Percentiles rank a stretch among this genome's conserved stretches.
phyloP scores from a whole-genome alignment of 1,140 invertebrate species.

The Mercenaria mercenaria region DNA sequence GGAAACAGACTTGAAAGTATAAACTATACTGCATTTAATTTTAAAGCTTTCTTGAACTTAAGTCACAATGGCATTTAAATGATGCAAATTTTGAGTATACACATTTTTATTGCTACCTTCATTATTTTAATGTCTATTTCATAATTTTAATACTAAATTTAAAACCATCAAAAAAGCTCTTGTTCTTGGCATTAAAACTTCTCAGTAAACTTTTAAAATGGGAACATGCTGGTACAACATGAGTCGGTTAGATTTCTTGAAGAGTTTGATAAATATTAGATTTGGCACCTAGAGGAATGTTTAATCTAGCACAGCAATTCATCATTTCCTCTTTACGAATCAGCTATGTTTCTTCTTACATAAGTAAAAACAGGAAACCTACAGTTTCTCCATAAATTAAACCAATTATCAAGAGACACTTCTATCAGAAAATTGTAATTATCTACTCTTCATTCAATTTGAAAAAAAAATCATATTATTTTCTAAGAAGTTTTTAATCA shows the following conservation, averaged over 20 bases:
- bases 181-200: not conserved
- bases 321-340: not conserved
- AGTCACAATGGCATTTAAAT: no score
- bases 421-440: constrained; percentile 4
- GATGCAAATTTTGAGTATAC: no score
- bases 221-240: not conserved
- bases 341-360: not conserved
- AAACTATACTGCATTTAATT: no score
- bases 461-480: not conserved
- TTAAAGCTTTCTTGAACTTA: no score
- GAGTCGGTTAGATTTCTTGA: not conserved
- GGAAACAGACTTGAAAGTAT: no score
- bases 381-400: not conserved
- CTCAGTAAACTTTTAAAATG: not conserved
- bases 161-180: not conserved
- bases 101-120: no score
- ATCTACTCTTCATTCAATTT: not conserved
- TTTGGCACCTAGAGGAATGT: not conserved
- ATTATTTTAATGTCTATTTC: no score
- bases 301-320: not conserved
- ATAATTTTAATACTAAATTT: not conserved
- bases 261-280: constrained; percentile 17
- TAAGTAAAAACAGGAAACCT: constrained; percentile 25
- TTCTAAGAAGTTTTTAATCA: not conserved
- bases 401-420: constrained; percentile 1